Evolutionary conservation across 1,140 invertebrate species (phyloP).

Genomic region (Drosophila leontia): DNA sequence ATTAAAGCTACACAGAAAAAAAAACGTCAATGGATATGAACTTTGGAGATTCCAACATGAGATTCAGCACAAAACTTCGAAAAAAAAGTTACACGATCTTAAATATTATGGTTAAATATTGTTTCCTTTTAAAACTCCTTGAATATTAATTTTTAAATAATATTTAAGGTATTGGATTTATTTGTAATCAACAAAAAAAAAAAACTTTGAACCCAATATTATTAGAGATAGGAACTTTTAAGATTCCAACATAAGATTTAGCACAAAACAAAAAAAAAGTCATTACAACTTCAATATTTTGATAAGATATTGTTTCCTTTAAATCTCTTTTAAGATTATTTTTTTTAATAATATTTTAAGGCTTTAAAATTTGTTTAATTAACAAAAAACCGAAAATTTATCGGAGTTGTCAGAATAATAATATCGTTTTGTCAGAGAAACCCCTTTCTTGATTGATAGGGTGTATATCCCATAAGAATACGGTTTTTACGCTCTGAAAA

Average conservation of each 20-base stretch:
- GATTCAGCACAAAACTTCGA: not conserved
- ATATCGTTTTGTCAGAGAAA: not conserved
- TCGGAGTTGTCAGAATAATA: not conserved
- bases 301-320: not conserved
- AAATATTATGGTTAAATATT: not conserved
- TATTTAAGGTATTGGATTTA: not conserved
- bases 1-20: conserved; percentile 15
- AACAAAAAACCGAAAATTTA: not conserved
- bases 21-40: not conserved
- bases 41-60: not conserved
- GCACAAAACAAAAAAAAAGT: not conserved
- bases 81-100: not conserved
- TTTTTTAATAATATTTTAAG: not conserved
- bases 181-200: too few relatives aligned
- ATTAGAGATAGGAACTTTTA: too few relatives aligned
- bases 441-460: conserved; percentile 1
- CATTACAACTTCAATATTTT: not conserved
- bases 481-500: not conserved
- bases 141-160: not conserved
- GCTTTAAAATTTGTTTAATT: not conserved
- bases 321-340: not conserved
- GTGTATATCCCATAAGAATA: not conserved
- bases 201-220: not conserved
- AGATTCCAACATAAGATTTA: too few relatives aligned
- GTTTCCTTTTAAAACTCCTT: not conserved